phyloP scores from a whole-genome alignment of 30 jellyfish, hydroid and myxozoan species.

The Aurelia sp. region DNA sequence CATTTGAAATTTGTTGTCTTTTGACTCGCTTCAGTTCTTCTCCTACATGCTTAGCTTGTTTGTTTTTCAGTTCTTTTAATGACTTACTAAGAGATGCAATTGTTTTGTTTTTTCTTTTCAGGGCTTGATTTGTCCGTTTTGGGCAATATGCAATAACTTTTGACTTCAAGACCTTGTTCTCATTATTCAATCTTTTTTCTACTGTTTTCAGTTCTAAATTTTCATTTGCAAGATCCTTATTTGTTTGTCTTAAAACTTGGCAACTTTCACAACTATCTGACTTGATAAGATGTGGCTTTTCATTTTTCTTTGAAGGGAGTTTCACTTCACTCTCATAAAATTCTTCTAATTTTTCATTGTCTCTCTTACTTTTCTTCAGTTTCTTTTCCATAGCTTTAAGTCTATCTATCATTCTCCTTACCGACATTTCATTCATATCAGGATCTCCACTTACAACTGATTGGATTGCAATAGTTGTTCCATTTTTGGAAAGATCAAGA shows the following conservation, averaged over 20 bases:
- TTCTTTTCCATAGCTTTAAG: neutral
- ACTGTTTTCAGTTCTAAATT: too few species aligned
- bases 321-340: neutral
- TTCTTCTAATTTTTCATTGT: neutral
- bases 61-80: too few species aligned
- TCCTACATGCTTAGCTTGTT: neutral
- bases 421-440: neutral
- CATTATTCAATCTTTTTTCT: too few species aligned
- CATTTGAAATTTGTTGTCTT: constrained; percentile 14
- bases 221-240: too few species aligned
- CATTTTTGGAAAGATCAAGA: constrained; percentile 28
- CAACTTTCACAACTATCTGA: too few species aligned
- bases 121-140: constrained; percentile 5
- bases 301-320: too few species aligned
- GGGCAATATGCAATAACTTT: constrained; percentile 12
- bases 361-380: constrained; percentile 1
- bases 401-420: constrained; percentile 1
- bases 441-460: constrained; percentile 1
- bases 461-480: neutral
- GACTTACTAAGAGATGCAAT: neutral
- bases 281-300: too few species aligned
- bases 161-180: neutral
- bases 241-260: too few species aligned
- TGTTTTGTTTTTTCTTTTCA: neutral
- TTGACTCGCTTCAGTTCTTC: constrained; percentile 2